Evolutionary conservation across 2,113 vertebrate species (phyloP), one percentile per base, ranked within the genome.

Genomic region (Acinonyx jubatus): DNA sequence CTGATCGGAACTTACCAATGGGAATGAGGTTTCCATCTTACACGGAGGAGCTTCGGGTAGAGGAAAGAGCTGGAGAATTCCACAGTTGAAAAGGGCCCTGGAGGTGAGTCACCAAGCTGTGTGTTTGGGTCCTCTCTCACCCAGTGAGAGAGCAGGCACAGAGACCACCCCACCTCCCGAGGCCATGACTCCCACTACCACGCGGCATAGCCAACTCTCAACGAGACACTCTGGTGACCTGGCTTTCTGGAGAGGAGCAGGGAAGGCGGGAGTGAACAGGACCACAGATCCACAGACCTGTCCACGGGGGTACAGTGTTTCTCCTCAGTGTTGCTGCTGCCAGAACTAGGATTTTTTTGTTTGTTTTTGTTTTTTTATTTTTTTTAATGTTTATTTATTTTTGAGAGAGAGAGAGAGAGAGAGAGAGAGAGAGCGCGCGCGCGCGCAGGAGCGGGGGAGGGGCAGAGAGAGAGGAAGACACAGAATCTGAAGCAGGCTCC

Each of bases 161-260:
- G 19, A 7, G 31, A 45, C 29, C 2, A 29, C 2, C 31, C 29
- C 21, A 71, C 31, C 65, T 71, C 74, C 82, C 0, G n/a, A 16
- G 5, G 16, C 23, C 9, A 21, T 7, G 19, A 2, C 29, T 5
- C 14, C n/a, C 9, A 15, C 3, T 9, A 4, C 9, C 19, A 31
- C 0, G 2, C 0, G 73, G 21, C 11, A 3, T 19, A 0, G 16
- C 71, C 19, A 15, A 31, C 36, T 63, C 36, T 84, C 33, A 38
- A 48, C 15, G 18, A 18, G 55, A 6, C 33, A 2, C 50, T 19
- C 33, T 14, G 33, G 13, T 38, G 11, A 23, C 83, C 88, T 25
- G 36, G 27, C 65, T 69, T 31, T 27, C 13, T 29, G 76, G 9
- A 50, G 57, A 48, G 52, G 3, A 5, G 45, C 4, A 12, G 31